Base-by-base conservation (phyloP, 2,888 invertebrate species). In the Cataglyphis altisquamis region DNA sequence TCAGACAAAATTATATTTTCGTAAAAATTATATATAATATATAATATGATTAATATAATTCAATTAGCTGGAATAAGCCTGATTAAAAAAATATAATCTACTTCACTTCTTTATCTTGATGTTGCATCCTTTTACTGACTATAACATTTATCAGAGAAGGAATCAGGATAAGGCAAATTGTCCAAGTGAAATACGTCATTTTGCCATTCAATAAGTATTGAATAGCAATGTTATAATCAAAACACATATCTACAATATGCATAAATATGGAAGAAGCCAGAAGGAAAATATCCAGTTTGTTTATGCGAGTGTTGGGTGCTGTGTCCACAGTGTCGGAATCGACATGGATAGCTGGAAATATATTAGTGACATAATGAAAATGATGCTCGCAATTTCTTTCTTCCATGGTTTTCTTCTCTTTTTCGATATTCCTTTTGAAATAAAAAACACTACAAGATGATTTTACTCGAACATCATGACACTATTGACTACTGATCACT, bases 81-180 rank as follows among this genome's bases (percentile, higher is more conserved):
- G 9, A 29, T 12, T 21, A 29, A 73, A 60, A 12, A 9, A 57
- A 41, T 21, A 62, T 63, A 64, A n/a, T 81, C 1, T 36, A 64
- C 68, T 39, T 88, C 87, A 94, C 94, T 93, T 94, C 87, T 74
- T 90, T 82, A 88, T 94, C 94, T 88, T 94, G 94, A 57, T 88
- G 85, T 82, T 93, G 97, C 97, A 98, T 97, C 94, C 97, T 95
- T 87, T 97, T 96, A 73, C 97, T 97, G 75, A 98, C 96, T 15
- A 96, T 96, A 15, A 97, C 97, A 93, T 97, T 97, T 41, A 97
- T 96, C 86, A 97, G 95, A 0, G 97, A 97, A 67, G 98, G 97
- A 89, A 97, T 94, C 67, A 97, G 95, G 88, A 98, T 97, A 92
- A 97, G 97, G 52, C 95, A 95, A 66, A 97, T 93, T 0, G 98